phyloP scores from a whole-genome alignment of 2,888 invertebrate genomes.

The Ramazzottius varieornatus region DNA sequence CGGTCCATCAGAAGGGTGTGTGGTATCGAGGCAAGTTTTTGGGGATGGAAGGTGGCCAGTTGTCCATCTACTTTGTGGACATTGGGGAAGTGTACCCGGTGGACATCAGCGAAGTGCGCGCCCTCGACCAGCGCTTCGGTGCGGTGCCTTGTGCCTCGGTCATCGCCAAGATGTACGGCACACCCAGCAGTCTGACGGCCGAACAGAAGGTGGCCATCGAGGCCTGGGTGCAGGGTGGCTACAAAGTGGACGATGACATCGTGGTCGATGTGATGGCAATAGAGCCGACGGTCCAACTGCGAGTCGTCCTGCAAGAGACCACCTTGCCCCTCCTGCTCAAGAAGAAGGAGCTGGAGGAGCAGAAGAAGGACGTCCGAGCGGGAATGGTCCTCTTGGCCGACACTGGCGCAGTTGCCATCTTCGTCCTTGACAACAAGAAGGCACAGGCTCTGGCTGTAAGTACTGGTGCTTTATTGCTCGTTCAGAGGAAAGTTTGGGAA shows the following conservation, averaged over 20 bases:
- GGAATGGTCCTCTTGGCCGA: too few species aligned
- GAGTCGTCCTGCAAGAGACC: neutral
- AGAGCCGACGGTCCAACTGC: neutral
- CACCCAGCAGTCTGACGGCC: neutral
- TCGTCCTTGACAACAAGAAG: too few species aligned
- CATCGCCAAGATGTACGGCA: neutral
- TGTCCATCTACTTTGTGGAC: neutral
- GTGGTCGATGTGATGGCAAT: neutral
- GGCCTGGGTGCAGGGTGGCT: neutral
- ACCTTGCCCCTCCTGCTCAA: neutral
- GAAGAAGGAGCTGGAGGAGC: neutral
- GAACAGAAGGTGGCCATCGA: neutral
- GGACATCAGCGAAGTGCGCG: neutral
- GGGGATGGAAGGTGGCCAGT: neutral
- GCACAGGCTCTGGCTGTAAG: too few species aligned
- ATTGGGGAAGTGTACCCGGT: neutral
- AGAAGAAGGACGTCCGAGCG: too few species aligned
- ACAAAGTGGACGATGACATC: neutral
- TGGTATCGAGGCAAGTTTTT: neutral
- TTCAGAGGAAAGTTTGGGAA: too few species aligned
- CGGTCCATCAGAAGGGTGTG: neutral
- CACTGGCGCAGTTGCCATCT: too few species aligned
- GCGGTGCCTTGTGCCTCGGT: neutral
- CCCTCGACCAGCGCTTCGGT: neutral
- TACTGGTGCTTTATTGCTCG: too few species aligned